Evolutionary conservation across 2,888 invertebrate genomes (phyloP), one percentile per base, ranked within the genome.

Genomic region (Thysanoteuthis rhombus): DNA sequence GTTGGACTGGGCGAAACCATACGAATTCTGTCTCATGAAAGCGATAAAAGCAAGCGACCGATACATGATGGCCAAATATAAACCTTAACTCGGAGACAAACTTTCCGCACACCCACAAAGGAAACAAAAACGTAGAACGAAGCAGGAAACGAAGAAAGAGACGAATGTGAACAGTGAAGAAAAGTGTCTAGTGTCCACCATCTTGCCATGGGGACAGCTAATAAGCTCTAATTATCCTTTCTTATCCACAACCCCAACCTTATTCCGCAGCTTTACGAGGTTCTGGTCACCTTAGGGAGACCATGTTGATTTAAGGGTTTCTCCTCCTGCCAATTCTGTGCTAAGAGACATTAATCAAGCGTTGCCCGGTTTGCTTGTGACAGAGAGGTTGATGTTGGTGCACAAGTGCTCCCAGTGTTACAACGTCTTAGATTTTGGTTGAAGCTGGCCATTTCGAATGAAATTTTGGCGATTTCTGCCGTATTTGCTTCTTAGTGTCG

Each of bases 191-290:
- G 75, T n/a, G 19, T 75, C 12, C 75, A 36, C 75, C 75, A 75
- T 75, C 75, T 75, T 75, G 75, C 75, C 75, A 75, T 36, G 10
- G 75, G 75, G 75, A 75, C 36, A 75, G n/a, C 75, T 75, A 75
- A 75, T 75, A 75, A 75, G 75, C n/a, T 75, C 75, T 75, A 75
- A 75, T 75, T 75, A 75, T 75, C n/a, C 75, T 75, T 75, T 75
- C n/a, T n/a, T 3, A 1, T 36, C n/a, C 36, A n/a, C 75, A 75
- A 36, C 75, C 8, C 75, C 75, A 75, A 75, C 75, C 75, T n/a
- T n/a, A 75, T n/a, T 75, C 75, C 75, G 36, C 75, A 36, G n/a
- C 36, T 75, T 75, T 75, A 75, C 75, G 75, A 75, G 75, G n/a
- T 75, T 75, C 75, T 75, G 75, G 75, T 75, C 75, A 75, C 75